Evolutionary conservation across 2,113 vertebrate species (phyloP).

Genomic region (Nanorana parkeri): DNA sequence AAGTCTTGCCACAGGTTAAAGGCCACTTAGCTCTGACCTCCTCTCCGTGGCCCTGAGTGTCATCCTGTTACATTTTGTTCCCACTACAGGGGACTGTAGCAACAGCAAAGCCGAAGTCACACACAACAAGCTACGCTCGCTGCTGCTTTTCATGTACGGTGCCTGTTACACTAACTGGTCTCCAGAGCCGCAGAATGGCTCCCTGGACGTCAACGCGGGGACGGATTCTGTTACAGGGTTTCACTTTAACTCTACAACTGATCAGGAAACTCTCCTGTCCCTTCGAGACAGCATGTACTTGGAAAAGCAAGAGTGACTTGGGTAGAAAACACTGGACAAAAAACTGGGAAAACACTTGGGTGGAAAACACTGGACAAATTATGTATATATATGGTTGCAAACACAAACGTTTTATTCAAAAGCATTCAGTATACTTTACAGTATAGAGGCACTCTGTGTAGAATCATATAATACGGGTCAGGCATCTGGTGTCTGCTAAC

Average conservation of each 20-base stretch:
- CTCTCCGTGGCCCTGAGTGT: not conserved
- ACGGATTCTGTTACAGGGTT: not conserved
- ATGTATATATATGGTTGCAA: no score
- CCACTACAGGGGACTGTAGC: not conserved
- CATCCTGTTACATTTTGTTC: not conserved
- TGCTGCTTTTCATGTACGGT: not conserved
- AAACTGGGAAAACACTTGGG: no score
- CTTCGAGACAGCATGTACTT: not conserved
- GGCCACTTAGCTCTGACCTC: not conserved
- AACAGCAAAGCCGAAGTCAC: not conserved
- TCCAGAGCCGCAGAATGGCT: not conserved
- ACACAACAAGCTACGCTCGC: not conserved
- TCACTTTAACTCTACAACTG: conserved; percentile 8
- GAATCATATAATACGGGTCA: no score
- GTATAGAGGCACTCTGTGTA: no score
- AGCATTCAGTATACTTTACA: no score
- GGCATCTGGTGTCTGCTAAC: no score
- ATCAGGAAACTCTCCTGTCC: not conserved
- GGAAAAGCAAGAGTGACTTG: no score
- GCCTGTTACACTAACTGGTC: not conserved
- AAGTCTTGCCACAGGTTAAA: not conserved
- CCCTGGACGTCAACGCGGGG: not conserved
- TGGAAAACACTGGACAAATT: no score
- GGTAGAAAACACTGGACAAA: no score
- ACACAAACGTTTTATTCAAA: no score